Evolutionary conservation across 2,888 invertebrate genomes (phyloP).

Genomic region (Drosophila fungiperda): DNA sequence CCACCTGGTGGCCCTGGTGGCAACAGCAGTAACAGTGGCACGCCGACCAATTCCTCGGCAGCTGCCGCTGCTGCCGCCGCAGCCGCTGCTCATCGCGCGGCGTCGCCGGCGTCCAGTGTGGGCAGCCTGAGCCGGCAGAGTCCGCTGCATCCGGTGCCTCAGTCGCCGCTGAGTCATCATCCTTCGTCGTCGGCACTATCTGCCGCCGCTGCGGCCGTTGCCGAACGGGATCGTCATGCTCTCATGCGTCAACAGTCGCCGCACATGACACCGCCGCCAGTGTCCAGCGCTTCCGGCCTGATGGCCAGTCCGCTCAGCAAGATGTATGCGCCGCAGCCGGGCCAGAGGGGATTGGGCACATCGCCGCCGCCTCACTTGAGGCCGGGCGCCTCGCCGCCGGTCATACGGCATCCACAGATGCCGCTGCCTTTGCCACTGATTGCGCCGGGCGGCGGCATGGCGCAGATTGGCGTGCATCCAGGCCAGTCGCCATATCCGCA

Average conservation of each 20-base stretch:
- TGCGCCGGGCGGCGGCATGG: conserved; percentile 84
- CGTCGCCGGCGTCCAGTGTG: conserved; percentile 83
- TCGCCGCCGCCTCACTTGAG: conserved; percentile 85
- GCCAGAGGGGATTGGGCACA: conserved; percentile 86
- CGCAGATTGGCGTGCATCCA: conserved; percentile 88
- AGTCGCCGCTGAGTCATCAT: conserved; percentile 85
- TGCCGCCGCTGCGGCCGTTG: conserved; percentile 85
- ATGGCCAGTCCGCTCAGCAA: conserved; percentile 85
- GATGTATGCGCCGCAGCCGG: conserved; percentile 86
- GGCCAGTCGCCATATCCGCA: conserved; percentile 90
- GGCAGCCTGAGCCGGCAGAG: conserved; percentile 84
- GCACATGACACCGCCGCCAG: conserved; percentile 85
- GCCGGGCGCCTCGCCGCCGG: conserved; percentile 86
- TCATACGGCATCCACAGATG: conserved; percentile 86
- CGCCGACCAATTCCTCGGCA: conserved; percentile 68
- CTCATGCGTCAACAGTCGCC: conserved; percentile 85
- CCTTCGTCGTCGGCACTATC: conserved; percentile 85
- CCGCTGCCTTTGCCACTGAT: conserved; percentile 85
- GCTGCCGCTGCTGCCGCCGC: conserved; percentile 75
- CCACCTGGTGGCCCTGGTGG: conserved; percentile 66
- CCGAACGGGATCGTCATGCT: conserved; percentile 85
- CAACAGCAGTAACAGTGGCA: conserved; percentile 56
- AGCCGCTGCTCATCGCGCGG: conserved; percentile 83
- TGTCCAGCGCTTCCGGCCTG: conserved; percentile 84
- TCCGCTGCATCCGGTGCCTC: conserved; percentile 85